A percentile compares a stretch with the other conserved stretches of the same genome.
These are phyloP conservation scores for Limenitis camilla DNA, from an alignment of 2,888 invertebrate species.

Conservation along the genomic window DNA sequence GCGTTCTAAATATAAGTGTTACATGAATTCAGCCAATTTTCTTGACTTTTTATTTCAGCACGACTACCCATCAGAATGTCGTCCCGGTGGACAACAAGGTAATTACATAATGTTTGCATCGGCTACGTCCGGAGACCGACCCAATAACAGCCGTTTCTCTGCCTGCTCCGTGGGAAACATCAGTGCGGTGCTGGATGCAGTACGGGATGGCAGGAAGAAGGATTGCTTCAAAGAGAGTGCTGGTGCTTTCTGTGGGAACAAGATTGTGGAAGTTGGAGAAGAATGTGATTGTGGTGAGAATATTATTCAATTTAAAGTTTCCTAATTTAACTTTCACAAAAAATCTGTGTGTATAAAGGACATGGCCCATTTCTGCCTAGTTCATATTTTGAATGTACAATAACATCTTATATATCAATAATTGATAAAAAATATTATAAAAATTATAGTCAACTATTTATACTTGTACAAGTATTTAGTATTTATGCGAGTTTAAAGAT, in stretches of 20 bases:
- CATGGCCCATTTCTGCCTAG: too few relatives aligned
- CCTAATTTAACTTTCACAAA: neutral
- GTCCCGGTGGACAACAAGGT: constrained; percentile 92
- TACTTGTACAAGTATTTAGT: too few relatives aligned
- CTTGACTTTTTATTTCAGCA: constrained; percentile 78
- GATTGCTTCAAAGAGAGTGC: constrained; percentile 93
- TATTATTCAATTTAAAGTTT: neutral
- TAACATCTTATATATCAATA: too few relatives aligned
- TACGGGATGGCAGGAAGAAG: constrained; percentile 90
- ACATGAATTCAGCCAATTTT: too few relatives aligned
- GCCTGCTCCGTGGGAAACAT: constrained; percentile 96
- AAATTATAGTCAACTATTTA: too few relatives aligned
- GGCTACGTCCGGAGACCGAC: constrained; percentile 97
- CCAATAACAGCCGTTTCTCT: constrained; percentile 98
- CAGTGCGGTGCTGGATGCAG: constrained; percentile 93
- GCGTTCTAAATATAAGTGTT: too few relatives aligned
- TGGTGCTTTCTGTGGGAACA: constrained; percentile 99
- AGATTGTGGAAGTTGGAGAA: constrained; percentile 97
- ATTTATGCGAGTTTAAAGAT: too few relatives aligned
- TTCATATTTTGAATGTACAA: too few relatives aligned
- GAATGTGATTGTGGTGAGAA: constrained; percentile 92
- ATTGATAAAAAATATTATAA: too few relatives aligned
- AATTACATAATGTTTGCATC: constrained; percentile 99
- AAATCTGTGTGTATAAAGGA: too few relatives aligned
- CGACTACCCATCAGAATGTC: constrained; percentile 92